Evolutionary conservation across 1,140 invertebrate species (phyloP).

Genomic region (Macrobrachium nipponense): DNA sequence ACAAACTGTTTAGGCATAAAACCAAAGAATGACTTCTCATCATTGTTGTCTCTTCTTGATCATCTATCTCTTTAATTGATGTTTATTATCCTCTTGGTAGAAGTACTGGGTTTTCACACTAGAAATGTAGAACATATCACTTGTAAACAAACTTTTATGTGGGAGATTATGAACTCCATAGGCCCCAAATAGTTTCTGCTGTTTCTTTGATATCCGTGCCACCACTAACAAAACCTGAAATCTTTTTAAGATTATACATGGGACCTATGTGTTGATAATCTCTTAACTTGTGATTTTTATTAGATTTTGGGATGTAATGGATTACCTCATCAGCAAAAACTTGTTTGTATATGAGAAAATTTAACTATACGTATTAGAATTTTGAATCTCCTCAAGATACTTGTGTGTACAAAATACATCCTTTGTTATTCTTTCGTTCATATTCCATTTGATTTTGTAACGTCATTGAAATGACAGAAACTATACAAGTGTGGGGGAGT

Average conservation of each 20-base stretch:
- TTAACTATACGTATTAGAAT: conserved; percentile 1
- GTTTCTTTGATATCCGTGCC: conserved; percentile 19
- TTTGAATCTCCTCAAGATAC: conserved; percentile 35
- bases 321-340: conserved; percentile 34
- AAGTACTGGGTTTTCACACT: conserved; percentile 43
- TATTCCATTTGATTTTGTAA: conserved; percentile 11
- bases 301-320: conserved; percentile 12
- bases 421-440: too few species aligned
- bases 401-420: conserved; percentile 27
- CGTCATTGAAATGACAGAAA: not conserved
- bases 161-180: conserved; percentile 16
- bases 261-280: not conserved
- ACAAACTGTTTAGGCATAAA: conserved; percentile 53
- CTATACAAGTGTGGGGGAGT: too few species aligned
- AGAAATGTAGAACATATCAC: conserved; percentile 59
- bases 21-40: conserved; percentile 53
- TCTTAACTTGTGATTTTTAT: conserved; percentile 20
- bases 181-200: not conserved
- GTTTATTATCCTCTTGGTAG: conserved; percentile 33
- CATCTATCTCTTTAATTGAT: conserved; percentile 21
- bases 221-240: conserved; percentile 12
- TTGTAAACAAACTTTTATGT: conserved; percentile 38
- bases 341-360: conserved; percentile 48
- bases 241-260: not conserved
- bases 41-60: conserved; percentile 34